Evolutionary conservation across 2,888 invertebrate species (phyloP), one percentile per base, ranked within the genome.

Genomic region (Erebia ligea): DNA sequence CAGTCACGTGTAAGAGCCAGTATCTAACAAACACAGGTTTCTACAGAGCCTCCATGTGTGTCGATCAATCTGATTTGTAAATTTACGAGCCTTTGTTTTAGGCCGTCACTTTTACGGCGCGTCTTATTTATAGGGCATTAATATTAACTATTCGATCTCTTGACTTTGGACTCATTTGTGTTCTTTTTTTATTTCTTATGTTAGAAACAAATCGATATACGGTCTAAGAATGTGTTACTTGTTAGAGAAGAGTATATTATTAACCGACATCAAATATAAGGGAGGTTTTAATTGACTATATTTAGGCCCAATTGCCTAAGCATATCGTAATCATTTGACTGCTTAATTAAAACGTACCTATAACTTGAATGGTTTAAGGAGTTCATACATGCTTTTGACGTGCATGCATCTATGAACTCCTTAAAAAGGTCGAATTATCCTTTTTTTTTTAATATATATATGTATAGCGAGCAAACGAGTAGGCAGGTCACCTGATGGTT

Each of bases 61-160:
- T 56, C 62, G 19, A 63, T 45, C 69, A 67, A 73, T 72, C 77
- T 87, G 83, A 86, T 86, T 83, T 82, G 82, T 81, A 78, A n/a
- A n/a, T 81, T 85, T 82, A 86, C 80, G 81, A 70, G 10, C 62
- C 76, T 76, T 79, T 78, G 80, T 82, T 77, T 82, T 78, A 80
- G 78, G 76, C 79, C 76, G 71, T 72, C 68, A 69, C 52, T 75
- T 80, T 80, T 77, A 79, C 76, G 78, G 78, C 81, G 84, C 81
- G 81, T 84, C 84, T 85, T 82, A 84, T 86, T 83, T 78, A 79
- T 76, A 69, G 68, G 75, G 73, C 73, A 70, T 74, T 75, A 76
- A 72, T 78, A 77, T 34, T 79, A 81, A 76, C 75, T 66, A 75
- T 80, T 80, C 78, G 69, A 58, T 68, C 58, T 52, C 52, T 58